These are phyloP conservation scores for Lasioglossum oenotherae DNA, from an alignment of 2,888 invertebrate genomes.

Conservation along the genomic window DNA sequence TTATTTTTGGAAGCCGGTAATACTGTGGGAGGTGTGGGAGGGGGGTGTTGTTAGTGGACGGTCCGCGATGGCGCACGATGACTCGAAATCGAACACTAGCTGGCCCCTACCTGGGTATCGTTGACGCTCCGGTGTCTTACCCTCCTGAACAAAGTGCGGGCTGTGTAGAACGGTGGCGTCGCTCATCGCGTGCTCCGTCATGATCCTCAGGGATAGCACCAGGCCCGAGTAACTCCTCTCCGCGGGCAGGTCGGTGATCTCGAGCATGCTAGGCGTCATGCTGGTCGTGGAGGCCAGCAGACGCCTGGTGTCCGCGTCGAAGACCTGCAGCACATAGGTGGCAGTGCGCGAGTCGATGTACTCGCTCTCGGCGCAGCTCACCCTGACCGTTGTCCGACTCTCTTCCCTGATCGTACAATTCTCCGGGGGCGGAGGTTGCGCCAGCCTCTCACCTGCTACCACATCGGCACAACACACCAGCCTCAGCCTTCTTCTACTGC, in stretches of 20 bases:
- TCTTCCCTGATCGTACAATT: constrained; percentile 85
- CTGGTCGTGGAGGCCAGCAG: constrained; percentile 85
- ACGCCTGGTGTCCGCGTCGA: constrained; percentile 85
- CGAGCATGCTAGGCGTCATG: constrained; percentile 84
- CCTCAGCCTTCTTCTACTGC: constrained; percentile 71
- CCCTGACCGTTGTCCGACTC: constrained; percentile 84
- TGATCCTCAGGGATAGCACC: constrained; percentile 85
- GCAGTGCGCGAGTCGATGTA: constrained; percentile 80
- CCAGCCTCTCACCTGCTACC: constrained; percentile 80
- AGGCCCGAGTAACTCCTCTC: constrained; percentile 82
- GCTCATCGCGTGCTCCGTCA: constrained; percentile 85
- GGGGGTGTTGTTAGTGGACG: not conserved
- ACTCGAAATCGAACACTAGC: constrained; percentile 68
- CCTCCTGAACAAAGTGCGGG: constrained; percentile 79
- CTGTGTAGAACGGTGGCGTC: constrained; percentile 85
- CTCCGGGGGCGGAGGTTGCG: constrained; percentile 85
- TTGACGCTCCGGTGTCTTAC: constrained; percentile 81
- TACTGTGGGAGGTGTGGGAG: not conserved
- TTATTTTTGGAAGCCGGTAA: not conserved
- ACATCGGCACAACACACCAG: constrained; percentile 72
- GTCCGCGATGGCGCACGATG: constrained; percentile 50
- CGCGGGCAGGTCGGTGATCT: constrained; percentile 84
- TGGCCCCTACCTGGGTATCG: constrained; percentile 81
- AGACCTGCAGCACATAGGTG: constrained; percentile 86
- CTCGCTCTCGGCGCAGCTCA: constrained; percentile 85